Percentiles rank a stretch among this genome's conserved stretches.
phyloP scores from a whole-genome alignment of 92 coral and sea anemone species.

The Pocillopora meandrina region DNA sequence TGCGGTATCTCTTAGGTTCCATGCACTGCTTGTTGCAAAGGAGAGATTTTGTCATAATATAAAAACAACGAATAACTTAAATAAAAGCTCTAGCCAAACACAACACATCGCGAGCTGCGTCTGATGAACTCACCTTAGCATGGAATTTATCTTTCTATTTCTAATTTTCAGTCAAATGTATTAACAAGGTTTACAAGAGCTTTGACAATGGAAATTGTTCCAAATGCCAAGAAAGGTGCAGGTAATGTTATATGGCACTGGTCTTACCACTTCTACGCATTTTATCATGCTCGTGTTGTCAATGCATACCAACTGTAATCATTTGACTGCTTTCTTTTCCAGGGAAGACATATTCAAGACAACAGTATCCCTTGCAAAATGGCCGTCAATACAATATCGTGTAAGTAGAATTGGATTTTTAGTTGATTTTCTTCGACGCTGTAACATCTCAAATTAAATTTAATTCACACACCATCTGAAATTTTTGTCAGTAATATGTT shows the following conservation, averaged over 20 bases:
- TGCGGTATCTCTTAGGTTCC: too few species aligned
- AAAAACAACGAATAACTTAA: too few species aligned
- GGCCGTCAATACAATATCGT: conserved; percentile 23
- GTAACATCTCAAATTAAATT: not conserved
- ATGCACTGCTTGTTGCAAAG: too few species aligned
- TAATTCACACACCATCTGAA: not conserved
- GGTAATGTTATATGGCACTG: not conserved
- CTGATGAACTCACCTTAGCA: too few species aligned
- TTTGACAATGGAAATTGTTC: conserved; percentile 13
- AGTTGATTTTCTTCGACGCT: not conserved
- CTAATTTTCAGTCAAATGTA: not conserved
- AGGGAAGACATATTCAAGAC: conserved; percentile 13
- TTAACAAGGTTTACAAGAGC: not conserved
- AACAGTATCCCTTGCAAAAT: conserved; percentile 19
- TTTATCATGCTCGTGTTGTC: not conserved
- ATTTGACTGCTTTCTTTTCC: not conserved
- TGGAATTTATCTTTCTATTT: too few species aligned
- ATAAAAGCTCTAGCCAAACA: too few species aligned
- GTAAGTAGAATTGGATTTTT: not conserved
- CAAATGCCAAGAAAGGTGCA: conserved; percentile 1
- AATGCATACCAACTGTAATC: not conserved
- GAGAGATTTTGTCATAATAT: too few species aligned
- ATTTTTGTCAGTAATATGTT: not conserved
- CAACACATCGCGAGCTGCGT: too few species aligned
- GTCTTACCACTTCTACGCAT: not conserved